phyloP scores from a whole-genome alignment of 1,140 invertebrate genomes.

The Pseudobourletiella spinata region DNA sequence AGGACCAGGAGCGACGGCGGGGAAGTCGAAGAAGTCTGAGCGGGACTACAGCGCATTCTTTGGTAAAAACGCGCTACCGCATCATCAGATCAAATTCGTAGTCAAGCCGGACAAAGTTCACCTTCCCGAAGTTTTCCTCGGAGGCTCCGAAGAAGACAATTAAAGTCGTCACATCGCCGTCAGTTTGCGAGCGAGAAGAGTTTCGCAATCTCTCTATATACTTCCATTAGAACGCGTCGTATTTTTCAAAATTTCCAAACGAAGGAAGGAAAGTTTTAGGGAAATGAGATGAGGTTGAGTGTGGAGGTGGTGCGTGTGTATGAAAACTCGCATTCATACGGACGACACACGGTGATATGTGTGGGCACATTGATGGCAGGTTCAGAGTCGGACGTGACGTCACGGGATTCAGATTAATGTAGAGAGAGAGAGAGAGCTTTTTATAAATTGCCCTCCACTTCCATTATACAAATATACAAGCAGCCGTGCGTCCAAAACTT shows the following conservation, averaged over 20 bases:
- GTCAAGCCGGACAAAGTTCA: neutral
- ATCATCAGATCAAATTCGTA: neutral
- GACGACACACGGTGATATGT: too few species aligned
- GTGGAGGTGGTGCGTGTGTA: neutral
- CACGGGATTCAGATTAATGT: too few species aligned
- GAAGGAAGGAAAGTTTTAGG: neutral
- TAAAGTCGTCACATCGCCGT: too few species aligned
- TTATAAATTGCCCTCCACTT: too few species aligned
- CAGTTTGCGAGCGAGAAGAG: neutral
- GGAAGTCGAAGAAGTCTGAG: neutral
- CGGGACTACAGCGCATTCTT: neutral
- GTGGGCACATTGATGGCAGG: too few species aligned
- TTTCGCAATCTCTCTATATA: neutral
- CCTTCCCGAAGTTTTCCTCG: neutral
- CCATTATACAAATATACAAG: too few species aligned
- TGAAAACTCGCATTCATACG: too few species aligned
- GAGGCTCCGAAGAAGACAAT: neutral
- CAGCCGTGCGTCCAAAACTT: too few species aligned
- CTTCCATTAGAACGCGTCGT: too few species aligned
- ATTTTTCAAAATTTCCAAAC: neutral
- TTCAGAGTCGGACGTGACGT: too few species aligned
- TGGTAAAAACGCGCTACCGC: neutral
- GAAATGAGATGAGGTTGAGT: neutral
- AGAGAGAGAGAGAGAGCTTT: too few species aligned
- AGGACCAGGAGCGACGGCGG: too few species aligned